phyloP scores from a whole-genome alignment of 2,888 invertebrate species.

The Aspidiotus rigidus region DNA sequence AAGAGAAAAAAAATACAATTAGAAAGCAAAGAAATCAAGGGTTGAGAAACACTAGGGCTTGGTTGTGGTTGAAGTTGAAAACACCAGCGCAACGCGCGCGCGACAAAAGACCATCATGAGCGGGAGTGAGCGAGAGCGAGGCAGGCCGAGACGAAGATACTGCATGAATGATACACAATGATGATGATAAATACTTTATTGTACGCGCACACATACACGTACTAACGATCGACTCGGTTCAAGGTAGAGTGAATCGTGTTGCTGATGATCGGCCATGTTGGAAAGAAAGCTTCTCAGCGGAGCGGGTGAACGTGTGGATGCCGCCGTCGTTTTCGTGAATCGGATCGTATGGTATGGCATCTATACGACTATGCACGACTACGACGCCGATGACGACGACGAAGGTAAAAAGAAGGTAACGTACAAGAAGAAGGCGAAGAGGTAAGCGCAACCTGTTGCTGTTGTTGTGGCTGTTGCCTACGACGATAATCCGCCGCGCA shows the following conservation, averaged over 20 bases:
- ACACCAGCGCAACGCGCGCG: too few relatives aligned
- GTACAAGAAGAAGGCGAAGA: slow-evolving; percentile 22
- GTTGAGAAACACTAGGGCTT: slow-evolving; percentile 30
- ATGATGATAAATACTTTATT: too few relatives aligned
- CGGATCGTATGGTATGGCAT: slow-evolving; percentile 20
- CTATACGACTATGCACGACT: background rate
- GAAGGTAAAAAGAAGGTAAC: slow-evolving; percentile 30
- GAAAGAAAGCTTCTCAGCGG: slow-evolving; percentile 32
- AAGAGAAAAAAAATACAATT: too few relatives aligned
- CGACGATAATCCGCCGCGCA: slow-evolving; percentile 9
- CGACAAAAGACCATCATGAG: slow-evolving; percentile 6
- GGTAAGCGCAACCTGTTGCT: slow-evolving; percentile 22
- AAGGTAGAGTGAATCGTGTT: slow-evolving; percentile 25
- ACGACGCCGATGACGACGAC: slow-evolving; percentile 9
- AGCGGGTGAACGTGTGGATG: slow-evolving; percentile 28
- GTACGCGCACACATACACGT: too few relatives aligned
- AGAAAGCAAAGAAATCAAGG: slow-evolving; percentile 5
- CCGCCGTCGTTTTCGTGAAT: slow-evolving; percentile 25
- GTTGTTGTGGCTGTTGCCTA: slow-evolving; percentile 20
- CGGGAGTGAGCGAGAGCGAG: slow-evolving; percentile 28
- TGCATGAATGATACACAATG: too few relatives aligned
- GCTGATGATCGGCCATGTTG: slow-evolving; percentile 28
- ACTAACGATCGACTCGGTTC: too few relatives aligned
- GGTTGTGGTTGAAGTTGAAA: background rate
- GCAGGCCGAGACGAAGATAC: background rate